A percentile compares a stretch with the other conserved stretches of the same genome.
Conservation (phyloP, 2,797 vertebrate genomes). For the Megalops cyprinoides region DNA sequence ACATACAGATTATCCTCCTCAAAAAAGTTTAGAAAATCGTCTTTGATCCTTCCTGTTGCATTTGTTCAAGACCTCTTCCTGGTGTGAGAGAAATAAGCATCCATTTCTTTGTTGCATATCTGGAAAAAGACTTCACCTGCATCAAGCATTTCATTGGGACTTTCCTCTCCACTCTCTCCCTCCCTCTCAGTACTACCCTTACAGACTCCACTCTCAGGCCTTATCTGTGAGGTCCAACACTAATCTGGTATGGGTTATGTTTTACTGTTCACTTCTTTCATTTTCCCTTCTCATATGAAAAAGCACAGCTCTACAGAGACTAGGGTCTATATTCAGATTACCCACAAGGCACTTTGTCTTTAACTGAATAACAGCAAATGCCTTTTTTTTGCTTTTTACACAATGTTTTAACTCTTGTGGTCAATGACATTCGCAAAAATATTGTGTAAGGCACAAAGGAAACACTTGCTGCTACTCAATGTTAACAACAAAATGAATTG, state of each 20-base stretch:
- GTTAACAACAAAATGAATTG: background rate
- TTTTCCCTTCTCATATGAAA: constrained; percentile 45
- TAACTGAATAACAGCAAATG: background rate
- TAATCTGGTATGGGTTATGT: background rate
- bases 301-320: constrained; percentile 22
- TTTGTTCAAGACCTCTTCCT: background rate
- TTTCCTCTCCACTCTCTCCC: background rate
- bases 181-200: background rate
- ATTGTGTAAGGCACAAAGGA: background rate
- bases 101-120: background rate
- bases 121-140: background rate
- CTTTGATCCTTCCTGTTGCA: background rate
- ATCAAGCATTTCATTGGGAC: background rate
- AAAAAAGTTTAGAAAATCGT: background rate
- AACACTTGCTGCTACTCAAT: constrained; percentile 1
- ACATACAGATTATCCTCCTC: background rate
- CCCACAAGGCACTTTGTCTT: background rate
- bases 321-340: background rate
- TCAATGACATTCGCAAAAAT: background rate
- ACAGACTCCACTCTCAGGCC: background rate
- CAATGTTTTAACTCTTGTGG: background rate
- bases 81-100: background rate
- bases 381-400: background rate
- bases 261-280: constrained; percentile 12
- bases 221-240: background rate